phyloP scores from a whole-genome alignment of 2,113 vertebrate species.

The Gobiocypris rarus region DNA sequence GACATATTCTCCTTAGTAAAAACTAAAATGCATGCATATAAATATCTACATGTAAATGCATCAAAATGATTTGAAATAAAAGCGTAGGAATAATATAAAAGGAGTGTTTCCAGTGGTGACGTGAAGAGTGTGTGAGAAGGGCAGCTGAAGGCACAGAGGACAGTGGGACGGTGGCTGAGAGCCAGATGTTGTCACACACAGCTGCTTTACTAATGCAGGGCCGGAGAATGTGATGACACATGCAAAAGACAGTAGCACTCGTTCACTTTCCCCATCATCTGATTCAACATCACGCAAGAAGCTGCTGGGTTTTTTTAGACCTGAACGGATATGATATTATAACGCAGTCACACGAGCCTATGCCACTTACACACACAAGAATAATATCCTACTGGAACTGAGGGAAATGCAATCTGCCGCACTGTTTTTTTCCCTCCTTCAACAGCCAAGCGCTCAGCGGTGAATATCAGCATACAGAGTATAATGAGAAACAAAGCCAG shows the following conservation, averaged over 20 bases:
- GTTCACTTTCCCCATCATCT: neutral
- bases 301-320: neutral
- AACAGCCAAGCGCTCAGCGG: neutral
- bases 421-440: neutral
- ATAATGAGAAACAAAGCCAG: conserved; percentile 19
- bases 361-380: conserved; percentile 13
- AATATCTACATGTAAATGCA: neutral
- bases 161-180: conserved; percentile 15
- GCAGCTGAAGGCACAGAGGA: conserved; percentile 16
- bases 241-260: conserved; percentile 33
- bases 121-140: conserved; percentile 6
- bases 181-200: conserved; percentile 50
- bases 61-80: neutral
- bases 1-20: too few relatives aligned
- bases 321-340: neutral
- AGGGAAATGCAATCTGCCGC: neutral
- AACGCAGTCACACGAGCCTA: conserved; percentile 5
- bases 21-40: neutral
- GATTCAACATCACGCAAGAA: conserved; percentile 1
- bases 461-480: neutral
- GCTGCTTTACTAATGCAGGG: conserved; percentile 34
- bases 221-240: conserved; percentile 39
- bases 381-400: neutral
- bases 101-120: too few relatives aligned
- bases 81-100: too few relatives aligned